Conservation (phyloP, 2,113 vertebrate genomes). For the Trogon surrucura region DNA sequence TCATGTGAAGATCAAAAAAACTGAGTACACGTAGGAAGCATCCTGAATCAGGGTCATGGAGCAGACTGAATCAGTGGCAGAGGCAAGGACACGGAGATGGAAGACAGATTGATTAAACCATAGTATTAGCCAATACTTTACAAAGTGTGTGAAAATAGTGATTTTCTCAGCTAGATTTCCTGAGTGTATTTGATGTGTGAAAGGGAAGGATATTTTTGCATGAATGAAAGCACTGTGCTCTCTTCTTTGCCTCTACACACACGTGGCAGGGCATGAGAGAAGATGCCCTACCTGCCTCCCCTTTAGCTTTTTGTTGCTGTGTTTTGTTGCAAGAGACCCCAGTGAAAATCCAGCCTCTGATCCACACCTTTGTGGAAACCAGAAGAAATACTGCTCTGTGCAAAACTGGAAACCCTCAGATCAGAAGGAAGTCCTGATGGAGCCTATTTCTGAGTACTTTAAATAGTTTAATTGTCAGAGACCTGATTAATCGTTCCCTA, state of each 20-base stretch:
- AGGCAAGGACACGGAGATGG: neutral
- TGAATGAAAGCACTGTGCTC: rapidly evolving
- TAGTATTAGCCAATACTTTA: neutral
- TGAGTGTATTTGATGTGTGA: neutral
- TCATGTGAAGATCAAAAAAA: neutral
- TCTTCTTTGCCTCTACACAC: neutral
- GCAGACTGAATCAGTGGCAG: neutral
- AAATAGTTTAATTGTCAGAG: neutral
- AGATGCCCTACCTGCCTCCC: neutral
- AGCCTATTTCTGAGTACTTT: neutral
- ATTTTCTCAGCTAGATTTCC: neutral
- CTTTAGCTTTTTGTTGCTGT: neutral
- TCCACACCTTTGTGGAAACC: neutral
- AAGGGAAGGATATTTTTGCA: neutral
- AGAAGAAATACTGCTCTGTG: neutral
- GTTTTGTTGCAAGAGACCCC: neutral
- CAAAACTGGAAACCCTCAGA: neutral
- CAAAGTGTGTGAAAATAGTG: neutral
- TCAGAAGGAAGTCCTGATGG: neutral
- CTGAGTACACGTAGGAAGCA: neutral
- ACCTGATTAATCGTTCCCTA: neutral
- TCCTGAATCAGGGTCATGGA: neutral
- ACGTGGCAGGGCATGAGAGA: neutral
- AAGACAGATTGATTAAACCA: neutral
- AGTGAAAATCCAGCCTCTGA: neutral